A percentile compares a stretch with the other conserved stretches of the same genome.
Conservation (phyloP, 2,888 invertebrate species). For the Limnephilus auricula region DNA sequence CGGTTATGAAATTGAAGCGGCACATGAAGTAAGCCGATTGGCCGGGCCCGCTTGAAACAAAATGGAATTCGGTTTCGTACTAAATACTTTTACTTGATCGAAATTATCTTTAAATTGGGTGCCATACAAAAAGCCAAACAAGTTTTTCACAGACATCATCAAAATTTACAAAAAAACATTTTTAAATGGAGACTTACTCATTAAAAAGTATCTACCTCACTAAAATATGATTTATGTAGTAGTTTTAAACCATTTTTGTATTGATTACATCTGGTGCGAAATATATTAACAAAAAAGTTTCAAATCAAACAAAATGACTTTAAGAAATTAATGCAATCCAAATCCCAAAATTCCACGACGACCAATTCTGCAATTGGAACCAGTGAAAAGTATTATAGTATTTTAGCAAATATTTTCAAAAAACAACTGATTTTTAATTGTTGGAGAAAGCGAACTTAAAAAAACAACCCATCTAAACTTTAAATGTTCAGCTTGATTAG, state of each 20-base stretch:
- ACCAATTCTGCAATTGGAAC: not conserved
- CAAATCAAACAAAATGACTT: not conserved
- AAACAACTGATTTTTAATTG: not conserved
- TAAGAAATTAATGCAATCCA: not conserved
- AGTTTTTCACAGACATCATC: not conserved
- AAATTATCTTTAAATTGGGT: not conserved
- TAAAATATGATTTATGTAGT: not conserved
- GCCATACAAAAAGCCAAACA: not conserved
- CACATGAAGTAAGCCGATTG: slow-evolving; percentile 35
- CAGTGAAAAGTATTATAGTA: not conserved
- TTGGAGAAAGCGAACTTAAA: not conserved
- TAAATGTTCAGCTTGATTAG: not conserved
- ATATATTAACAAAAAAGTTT: not conserved
- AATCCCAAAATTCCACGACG: not conserved
- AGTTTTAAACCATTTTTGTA: not conserved
- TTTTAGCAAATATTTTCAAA: not conserved
- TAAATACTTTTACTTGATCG: slow-evolving; percentile 46
- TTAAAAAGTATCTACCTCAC: not conserved
- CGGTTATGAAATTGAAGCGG: slow-evolving; percentile 48
- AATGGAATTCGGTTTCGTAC: slow-evolving; percentile 50
- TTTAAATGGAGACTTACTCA: not conserved
- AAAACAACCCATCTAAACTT: not conserved
- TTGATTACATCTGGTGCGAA: not conserved
- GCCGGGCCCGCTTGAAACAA: slow-evolving; percentile 21
- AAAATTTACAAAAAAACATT: not conserved